These are phyloP conservation scores for Alethe castanea DNA, from an alignment of 2,113 vertebrate genomes.

Conservation along the genomic window DNA sequence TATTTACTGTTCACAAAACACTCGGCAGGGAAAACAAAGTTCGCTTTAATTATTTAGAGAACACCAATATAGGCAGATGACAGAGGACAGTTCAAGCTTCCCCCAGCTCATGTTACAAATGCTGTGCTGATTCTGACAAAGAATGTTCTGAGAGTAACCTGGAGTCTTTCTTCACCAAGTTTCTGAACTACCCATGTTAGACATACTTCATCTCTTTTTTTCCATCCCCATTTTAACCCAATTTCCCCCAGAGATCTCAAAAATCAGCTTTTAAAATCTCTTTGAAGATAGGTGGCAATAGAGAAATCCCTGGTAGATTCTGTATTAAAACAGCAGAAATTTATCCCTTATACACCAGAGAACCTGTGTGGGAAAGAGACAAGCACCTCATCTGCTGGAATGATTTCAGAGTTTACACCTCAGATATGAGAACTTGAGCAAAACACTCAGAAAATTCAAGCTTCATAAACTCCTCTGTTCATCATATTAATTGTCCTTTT, in stretches of 20 bases:
- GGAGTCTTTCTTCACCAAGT: neutral
- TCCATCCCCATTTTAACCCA: neutral
- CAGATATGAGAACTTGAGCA: neutral
- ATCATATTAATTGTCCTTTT: neutral
- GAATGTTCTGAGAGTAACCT: neutral
- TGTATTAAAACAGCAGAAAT: neutral
- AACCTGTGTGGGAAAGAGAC: neutral
- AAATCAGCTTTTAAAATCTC: neutral
- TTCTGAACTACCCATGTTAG: fast-evolving
- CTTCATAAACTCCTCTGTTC: neutral
- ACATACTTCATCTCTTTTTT: fast-evolving
- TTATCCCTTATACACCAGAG: neutral
- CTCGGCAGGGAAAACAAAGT: neutral
- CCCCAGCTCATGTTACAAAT: neutral
- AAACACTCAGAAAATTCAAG: neutral
- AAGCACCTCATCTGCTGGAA: neutral
- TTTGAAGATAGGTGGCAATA: neutral
- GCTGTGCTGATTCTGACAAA: neutral
- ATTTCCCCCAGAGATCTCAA: neutral
- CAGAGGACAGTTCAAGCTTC: neutral
- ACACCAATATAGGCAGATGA: neutral
- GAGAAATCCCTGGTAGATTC: neutral
- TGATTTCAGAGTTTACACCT: neutral
- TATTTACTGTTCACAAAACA: neutral
- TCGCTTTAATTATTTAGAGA: neutral